Evolutionary conservation across 2,113 vertebrate genomes (phyloP), one percentile per base, ranked within the genome.

Genomic region (Danio rerio): DNA sequence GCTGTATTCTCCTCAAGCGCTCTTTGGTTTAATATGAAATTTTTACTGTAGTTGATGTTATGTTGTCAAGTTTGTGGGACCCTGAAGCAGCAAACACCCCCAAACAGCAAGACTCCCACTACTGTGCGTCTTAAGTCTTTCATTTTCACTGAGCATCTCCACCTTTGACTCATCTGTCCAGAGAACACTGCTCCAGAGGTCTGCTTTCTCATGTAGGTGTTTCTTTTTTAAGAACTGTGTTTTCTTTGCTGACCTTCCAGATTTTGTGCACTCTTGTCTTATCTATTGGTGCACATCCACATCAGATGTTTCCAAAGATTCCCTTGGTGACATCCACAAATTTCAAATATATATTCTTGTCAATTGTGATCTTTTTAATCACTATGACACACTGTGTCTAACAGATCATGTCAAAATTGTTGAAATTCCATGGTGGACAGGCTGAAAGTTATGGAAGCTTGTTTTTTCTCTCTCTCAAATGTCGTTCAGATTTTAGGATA

Each of bases 161-260:
- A 53, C 69, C 49, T 72, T 52, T 31, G 69, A 72, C 49, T 72
- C 69, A 31, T 53, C 69, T 53, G 69, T 72, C 49, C 69, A 31
- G 69, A 5, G 62, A n/a, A 65, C n/a, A 65, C 9, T 31, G 10
- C 31, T 72, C 7, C 69, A 52, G 47, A 53, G 49, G 47, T 72
- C 49, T 31, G 47, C 4, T 20, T 72, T n/a, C 7, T 52, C 7
- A 31, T 71, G 47, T 71, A 71, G 69, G 69, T 53, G 49, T 50
- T 72, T 52, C 20, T 50, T 72, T 68, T 68, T 68, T 47, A 2
- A 47, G 9, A 47, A 68, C 42, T 11, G 9, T 45, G 15, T 43
- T 8, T 65, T 43, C 31, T 6, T 66, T 9, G 8, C 7, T 43
- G 63, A 66, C 13, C 40, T 66, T 42, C 40, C 8, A 10, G 8